Conservation (phyloP, 1,140 invertebrate species). For the Reticulitermes speratus region DNA sequence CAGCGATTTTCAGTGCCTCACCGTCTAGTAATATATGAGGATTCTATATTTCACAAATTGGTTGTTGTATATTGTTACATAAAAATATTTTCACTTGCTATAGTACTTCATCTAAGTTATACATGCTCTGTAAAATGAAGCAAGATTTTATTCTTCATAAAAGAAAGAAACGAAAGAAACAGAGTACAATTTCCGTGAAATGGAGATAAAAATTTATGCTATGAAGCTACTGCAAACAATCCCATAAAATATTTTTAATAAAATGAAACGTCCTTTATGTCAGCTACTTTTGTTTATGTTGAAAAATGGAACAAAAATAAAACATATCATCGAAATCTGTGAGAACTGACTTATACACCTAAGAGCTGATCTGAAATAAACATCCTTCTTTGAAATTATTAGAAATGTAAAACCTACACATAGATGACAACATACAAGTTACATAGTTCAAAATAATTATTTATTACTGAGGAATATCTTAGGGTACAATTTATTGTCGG, state of each 20-base stretch:
- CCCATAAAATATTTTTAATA: neutral
- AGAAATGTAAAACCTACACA: neutral
- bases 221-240: neutral
- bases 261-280: neutral
- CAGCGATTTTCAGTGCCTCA: too few species aligned
- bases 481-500: too few species aligned
- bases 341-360: neutral
- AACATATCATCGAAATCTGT: neutral
- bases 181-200: neutral
- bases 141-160: too few species aligned
- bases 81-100: neutral
- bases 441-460: neutral
- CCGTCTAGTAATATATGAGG: neutral
- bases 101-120: too few species aligned
- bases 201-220: neutral
- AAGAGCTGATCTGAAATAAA: neutral
- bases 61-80: neutral
- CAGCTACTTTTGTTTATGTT: neutral
- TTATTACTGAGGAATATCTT: neutral
- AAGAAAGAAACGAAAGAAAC: too few species aligned
- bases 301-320: neutral
- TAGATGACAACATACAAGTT: neutral
- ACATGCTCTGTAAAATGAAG: too few species aligned
- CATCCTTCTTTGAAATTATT: neutral
- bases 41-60: neutral